A percentile compares a stretch with the other conserved stretches of the same genome.
Conservation (phyloP, 2,888 invertebrate species). For the Quadroppia sp. region DNA sequence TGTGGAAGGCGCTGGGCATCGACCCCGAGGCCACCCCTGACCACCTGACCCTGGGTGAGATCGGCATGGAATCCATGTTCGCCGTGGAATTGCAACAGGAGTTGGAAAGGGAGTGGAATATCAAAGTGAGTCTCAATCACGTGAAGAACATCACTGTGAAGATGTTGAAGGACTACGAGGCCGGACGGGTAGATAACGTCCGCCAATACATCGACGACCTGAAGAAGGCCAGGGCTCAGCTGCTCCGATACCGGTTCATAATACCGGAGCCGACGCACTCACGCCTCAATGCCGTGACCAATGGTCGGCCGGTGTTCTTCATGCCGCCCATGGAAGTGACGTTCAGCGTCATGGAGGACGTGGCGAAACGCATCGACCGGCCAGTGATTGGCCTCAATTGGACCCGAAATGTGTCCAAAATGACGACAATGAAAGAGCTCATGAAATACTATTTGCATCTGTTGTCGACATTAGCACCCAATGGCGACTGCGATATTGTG, state of each 20-base stretch:
- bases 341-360: slow-evolving; percentile 64
- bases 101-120: background rate
- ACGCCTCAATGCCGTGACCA: slow-evolving; percentile 56
- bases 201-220: no score
- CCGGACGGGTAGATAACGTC: background rate
- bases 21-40: background rate
- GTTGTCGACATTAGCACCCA: slow-evolving; percentile 69
- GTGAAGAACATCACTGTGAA: background rate
- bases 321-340: slow-evolving; percentile 87
- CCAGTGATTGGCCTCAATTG: slow-evolving; percentile 88
- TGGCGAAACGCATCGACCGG: slow-evolving; percentile 68
- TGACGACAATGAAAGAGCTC: slow-evolving; percentile 35
- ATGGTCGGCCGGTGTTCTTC: slow-evolving; percentile 54
- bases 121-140: background rate
- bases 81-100: background rate
- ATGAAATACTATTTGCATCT: slow-evolving; percentile 54
- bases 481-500: slow-evolving; percentile 78
- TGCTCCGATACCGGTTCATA: no score
- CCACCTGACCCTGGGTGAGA: background rate
- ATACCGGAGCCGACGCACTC: no score
- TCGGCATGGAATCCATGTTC: background rate
- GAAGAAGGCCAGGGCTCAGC: no score
- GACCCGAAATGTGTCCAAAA: slow-evolving; percentile 54
- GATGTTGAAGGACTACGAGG: background rate
- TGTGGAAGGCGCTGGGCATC: background rate